A percentile compares a stretch with the other conserved stretches of the same genome.
Conservation (phyloP, 2,888 invertebrate genomes). For the Temnothorax rugatulus region DNA sequence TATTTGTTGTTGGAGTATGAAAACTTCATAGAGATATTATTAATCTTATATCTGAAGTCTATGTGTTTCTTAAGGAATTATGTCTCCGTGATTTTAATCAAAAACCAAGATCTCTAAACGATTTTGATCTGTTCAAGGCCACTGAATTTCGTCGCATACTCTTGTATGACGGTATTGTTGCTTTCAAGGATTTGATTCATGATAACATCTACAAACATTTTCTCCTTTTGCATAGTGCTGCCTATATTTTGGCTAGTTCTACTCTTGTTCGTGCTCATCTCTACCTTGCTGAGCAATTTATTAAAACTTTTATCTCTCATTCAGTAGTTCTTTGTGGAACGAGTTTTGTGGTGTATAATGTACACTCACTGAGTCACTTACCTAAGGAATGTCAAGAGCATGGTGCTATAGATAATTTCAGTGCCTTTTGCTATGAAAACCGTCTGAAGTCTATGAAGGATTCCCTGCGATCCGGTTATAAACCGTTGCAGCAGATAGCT, state of each 20-base stretch:
- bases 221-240: not conserved
- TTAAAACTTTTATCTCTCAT: slow-evolving; percentile 2
- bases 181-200: not conserved
- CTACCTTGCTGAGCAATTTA: slow-evolving; percentile 3
- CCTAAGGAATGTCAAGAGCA: not conserved
- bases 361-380: slow-evolving; percentile 3
- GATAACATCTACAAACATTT: slow-evolving; percentile 2
- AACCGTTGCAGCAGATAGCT: not conserved
- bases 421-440: slow-evolving; percentile 6
- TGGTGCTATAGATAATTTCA: not conserved
- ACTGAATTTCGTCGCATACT: slow-evolving; percentile 12
- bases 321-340: not conserved
- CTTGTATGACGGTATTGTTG: slow-evolving; percentile 4
- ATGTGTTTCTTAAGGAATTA: not conserved
- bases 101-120: not conserved
- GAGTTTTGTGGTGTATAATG: slow-evolving; percentile 6
- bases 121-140: not conserved
- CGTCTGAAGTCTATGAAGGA: not conserved
- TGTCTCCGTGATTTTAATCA: slow-evolving; percentile 1
- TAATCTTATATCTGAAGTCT: not conserved
- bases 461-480: not conserved
- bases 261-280: not conserved
- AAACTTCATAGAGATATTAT: not conserved
- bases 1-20: not conserved
- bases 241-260: slow-evolving; percentile 6